These are phyloP conservation scores for Prunella strophiata DNA, from an alignment of 2,797 vertebrate genomes.

Conservation along the genomic window DNA sequence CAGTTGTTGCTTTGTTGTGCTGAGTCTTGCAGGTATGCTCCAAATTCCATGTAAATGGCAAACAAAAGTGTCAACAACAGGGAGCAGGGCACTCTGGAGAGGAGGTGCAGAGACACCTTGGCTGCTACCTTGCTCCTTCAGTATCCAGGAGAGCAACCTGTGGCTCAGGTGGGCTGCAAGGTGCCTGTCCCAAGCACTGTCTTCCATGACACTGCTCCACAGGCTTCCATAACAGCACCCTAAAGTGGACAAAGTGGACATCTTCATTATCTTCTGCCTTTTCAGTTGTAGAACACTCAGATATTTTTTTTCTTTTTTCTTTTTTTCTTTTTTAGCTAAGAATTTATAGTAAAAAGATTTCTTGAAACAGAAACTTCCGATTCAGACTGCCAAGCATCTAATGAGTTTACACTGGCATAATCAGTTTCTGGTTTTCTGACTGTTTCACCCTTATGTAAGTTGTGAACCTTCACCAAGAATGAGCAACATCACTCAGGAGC, in stretches of 20 bases:
- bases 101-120: not conserved
- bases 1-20: not conserved
- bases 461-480: not conserved
- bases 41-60: not conserved
- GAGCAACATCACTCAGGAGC: not conserved
- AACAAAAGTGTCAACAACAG: not conserved
- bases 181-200: accelerated
- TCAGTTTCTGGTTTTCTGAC: not conserved
- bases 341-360: not conserved
- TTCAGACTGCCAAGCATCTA: not conserved
- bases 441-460: not conserved
- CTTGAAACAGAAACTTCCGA: not conserved
- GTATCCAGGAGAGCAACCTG: not conserved
- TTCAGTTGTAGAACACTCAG: not conserved
- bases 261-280: not conserved
- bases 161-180: not conserved
- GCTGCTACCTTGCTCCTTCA: not conserved
- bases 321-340: no score
- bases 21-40: not conserved
- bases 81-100: not conserved
- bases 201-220: not conserved
- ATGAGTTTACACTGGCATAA: not conserved
- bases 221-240: not conserved
- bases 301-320: no score
- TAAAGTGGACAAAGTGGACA: not conserved